phyloP scores from a whole-genome alignment of 1,140 invertebrate genomes.

The Microplitis demolitor region DNA sequence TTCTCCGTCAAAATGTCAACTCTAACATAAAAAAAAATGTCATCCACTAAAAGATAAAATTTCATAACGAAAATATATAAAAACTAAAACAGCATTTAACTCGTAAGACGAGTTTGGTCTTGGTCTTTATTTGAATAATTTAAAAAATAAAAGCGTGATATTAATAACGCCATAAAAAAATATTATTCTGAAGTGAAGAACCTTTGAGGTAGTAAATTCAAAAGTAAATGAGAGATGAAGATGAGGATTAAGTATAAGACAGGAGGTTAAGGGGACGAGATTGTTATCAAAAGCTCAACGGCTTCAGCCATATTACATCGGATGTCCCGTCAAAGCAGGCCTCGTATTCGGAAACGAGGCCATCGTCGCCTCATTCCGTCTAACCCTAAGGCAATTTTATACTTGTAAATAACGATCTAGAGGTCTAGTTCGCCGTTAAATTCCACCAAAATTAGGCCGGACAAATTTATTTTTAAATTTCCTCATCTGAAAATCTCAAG shows the following conservation, averaged over 20 bases:
- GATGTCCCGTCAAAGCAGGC: constrained; percentile 22
- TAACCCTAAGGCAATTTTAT: constrained; percentile 48
- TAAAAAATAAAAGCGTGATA: no score
- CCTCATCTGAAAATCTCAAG: not conserved
- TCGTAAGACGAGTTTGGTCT: no score
- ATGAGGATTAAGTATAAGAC: constrained; percentile 31
- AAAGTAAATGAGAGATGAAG: not conserved
- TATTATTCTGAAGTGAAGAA: no score
- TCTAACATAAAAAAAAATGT: no score
- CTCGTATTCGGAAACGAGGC: constrained; percentile 22
- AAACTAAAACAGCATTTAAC: no score
- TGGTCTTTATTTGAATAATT: no score
- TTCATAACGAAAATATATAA: no score
- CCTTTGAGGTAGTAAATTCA: no score
- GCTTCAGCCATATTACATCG: constrained; percentile 5
- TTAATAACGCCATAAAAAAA: no score
- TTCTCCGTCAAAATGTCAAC: no score
- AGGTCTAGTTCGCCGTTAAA: constrained; percentile 27
- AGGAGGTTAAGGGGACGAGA: constrained; percentile 4
- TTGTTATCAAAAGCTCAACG: not conserved
- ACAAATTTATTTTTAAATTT: constrained; percentile 31
- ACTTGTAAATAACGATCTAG: constrained; percentile 50
- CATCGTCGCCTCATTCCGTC: constrained; percentile 20
- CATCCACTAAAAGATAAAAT: no score
- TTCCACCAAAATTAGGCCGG: constrained; percentile 3